Conservation (phyloP, 2,888 invertebrate genomes). For the Drosophila leonis region DNA sequence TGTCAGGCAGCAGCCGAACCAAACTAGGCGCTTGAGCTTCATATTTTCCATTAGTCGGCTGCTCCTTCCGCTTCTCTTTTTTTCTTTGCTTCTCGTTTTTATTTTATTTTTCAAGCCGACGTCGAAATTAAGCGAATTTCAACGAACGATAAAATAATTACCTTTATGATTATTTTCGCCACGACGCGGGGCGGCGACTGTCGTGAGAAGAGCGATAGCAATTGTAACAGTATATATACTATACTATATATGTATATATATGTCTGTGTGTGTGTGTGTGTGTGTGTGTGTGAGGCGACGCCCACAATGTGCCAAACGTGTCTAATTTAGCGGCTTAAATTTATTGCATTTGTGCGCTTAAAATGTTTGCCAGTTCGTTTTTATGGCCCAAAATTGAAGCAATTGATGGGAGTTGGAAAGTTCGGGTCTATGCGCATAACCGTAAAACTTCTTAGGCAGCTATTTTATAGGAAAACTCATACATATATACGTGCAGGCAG, state of each 20-base stretch:
- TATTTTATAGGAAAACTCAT: conserved; percentile 2
- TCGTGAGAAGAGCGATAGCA: conserved; percentile 20
- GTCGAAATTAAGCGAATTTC: conserved; percentile 72
- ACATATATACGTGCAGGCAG: neutral
- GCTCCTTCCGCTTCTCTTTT: conserved; percentile 3
- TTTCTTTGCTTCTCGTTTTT: conserved; percentile 11
- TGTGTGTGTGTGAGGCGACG: conserved; percentile 7
- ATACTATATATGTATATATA: neutral
- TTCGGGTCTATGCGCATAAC: conserved; percentile 31
- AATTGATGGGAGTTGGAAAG: conserved; percentile 48
- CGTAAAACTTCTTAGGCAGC: conserved; percentile 26
- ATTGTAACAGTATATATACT: conserved; percentile 12
- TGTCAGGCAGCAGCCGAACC: neutral
- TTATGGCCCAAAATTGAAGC: conserved; percentile 55
- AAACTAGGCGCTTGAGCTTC: conserved; percentile 43
- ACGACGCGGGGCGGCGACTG: neutral
- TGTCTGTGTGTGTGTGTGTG: neutral
- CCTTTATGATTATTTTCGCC: conserved; percentile 75
- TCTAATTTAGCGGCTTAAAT: conserved; percentile 75
- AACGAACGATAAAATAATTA: conserved; percentile 76
- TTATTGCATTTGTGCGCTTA: conserved; percentile 70
- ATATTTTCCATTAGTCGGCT: conserved; percentile 67
- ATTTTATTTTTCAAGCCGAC: conserved; percentile 29
- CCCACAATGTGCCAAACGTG: conserved; percentile 65
- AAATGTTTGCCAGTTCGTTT: conserved; percentile 69